Conservation (phyloP, 2,888 invertebrate species). For the Spialia ferax region DNA sequence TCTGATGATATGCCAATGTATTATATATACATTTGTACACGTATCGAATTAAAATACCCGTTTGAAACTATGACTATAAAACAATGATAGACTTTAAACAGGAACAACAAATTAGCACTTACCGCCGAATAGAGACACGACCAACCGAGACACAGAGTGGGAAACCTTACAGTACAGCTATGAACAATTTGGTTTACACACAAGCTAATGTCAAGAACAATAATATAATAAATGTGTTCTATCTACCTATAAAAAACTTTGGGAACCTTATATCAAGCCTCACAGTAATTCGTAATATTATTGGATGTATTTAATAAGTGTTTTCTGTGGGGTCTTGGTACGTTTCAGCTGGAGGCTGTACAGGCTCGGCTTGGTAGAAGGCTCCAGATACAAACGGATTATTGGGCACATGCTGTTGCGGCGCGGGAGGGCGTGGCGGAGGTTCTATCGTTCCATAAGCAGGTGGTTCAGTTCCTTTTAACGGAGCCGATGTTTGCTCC, state of each 20-base stretch:
- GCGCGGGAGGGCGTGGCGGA: constrained; percentile 79
- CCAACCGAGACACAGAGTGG: constrained; percentile 30
- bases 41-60: constrained; percentile 46
- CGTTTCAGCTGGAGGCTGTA: constrained; percentile 89
- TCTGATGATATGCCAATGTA: constrained; percentile 77
- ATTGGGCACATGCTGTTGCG: constrained; percentile 87
- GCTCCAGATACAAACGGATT: constrained; percentile 88
- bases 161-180: constrained; percentile 29
- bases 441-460: constrained; percentile 75
- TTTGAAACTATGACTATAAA: constrained; percentile 37
- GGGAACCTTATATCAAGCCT: constrained; percentile 34
- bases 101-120: constrained; percentile 29
- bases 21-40: constrained; percentile 75
- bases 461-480: constrained; percentile 68
- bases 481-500: constrained; percentile 71
- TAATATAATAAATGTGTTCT: constrained; percentile 52
- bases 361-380: constrained; percentile 87
- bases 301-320: constrained; percentile 60
- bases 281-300: constrained; percentile 11
- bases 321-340: constrained; percentile 74
- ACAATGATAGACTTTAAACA: constrained; percentile 37
- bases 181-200: constrained; percentile 38
- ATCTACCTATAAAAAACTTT: constrained; percentile 55
- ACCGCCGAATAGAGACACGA: not conserved
- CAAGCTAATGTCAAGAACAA: constrained; percentile 50